Evolutionary conservation across 2,113 vertebrate genomes (phyloP), one percentile per base, ranked within the genome.

Genomic region (Beaufortia kweichowensis): DNA sequence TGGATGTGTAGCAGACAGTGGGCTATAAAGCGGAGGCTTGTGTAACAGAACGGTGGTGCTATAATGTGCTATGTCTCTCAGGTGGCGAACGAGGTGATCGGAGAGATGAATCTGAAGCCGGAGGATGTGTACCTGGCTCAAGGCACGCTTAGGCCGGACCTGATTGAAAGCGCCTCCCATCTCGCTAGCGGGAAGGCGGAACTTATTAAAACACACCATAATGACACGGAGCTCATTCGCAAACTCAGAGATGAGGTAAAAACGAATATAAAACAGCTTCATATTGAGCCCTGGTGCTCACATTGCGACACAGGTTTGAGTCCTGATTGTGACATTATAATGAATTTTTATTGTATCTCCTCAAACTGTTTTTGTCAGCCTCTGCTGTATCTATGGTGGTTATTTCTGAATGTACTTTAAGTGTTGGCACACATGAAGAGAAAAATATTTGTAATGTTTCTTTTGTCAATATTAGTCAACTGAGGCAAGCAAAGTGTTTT

Each of bases 191-290:
- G 94, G 83, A 99, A 97, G 86, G 97, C 97, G 3, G 96, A 99
- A 68, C 89, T 99, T 88, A 99, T 99, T 91, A 99, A 99, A 87
- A 99, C 97, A 0, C 97, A 99, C 84, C 97, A 99, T 87, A 99
- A 99, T 0, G 97, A 99, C 88, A 99, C 97, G 0, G 97, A 99
- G 77, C 95, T 99, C 57, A 97, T 99, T 90, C 93, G 97, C 75
- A 98, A 98, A 81, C 90, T 99, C 84, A 87, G 97, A 80, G 95
- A 98, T 85, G 94, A 99, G 96, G 97, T 98, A 86, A 24, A 12
- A 17, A 23, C 19, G 3, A 4, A 26, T 4, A 4, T n/a, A 5
- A 33, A 2, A 1, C 64, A 31, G 17, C 0, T 48, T 53, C 19
- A n/a, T 53, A 2, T n/a, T n/a, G 48, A 53, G 17, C 2, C 19